Evolutionary conservation across 2,888 invertebrate species (phyloP).

Genomic region (Agrochola macilenta): DNA sequence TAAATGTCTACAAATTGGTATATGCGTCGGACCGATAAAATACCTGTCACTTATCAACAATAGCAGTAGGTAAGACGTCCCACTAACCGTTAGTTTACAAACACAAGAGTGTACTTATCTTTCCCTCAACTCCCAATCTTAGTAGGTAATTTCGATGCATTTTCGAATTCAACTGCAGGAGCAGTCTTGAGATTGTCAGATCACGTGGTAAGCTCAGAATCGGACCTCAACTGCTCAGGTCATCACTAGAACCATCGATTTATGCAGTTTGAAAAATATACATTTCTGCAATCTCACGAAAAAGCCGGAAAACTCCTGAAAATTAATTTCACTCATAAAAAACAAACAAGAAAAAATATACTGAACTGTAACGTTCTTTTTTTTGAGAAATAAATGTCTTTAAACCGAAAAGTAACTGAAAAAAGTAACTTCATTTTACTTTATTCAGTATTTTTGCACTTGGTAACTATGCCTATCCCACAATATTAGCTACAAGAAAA

Average conservation of each 20-base stretch:
- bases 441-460: not conserved
- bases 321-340: not conserved
- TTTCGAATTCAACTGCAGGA: not conserved
- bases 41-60: slow-evolving; percentile 3
- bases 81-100: not conserved
- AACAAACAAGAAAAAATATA: no score
- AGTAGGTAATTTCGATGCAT: not conserved
- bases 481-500: not conserved
- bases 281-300: not conserved
- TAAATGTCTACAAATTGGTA: not conserved
- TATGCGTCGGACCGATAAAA: not conserved
- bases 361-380: no score
- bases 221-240: not conserved
- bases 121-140: no score
- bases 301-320: not conserved
- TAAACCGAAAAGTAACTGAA: not conserved
- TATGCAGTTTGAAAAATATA: not conserved
- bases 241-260: not conserved
- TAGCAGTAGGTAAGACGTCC: not conserved
- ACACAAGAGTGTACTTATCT: not conserved
- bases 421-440: not conserved
- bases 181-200: not conserved
- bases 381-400: no score
- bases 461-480: not conserved
- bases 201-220: not conserved